Base-by-base conservation (phyloP, 2,113 vertebrate genomes). In the Rynchops niger region DNA sequence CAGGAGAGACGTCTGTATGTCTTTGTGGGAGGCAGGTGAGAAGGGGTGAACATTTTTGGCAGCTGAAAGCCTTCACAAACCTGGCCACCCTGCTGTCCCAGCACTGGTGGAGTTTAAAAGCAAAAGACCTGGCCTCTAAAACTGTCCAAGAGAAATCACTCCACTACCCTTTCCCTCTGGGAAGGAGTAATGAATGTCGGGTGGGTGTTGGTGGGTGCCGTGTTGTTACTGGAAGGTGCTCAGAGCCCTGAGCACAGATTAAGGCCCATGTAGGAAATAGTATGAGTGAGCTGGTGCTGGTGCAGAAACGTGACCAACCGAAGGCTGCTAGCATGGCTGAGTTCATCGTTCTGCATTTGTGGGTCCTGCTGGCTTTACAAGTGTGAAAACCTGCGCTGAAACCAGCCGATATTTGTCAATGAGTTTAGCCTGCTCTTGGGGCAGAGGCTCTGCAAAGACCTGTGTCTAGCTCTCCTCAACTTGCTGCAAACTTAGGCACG, bases 261-360 rank as follows among this genome's bases (percentile, higher is more conserved):
- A 47, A 43, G 55, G 32, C 11, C 27, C 21, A 0, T 6, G 40
- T 11, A 27, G 58, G 59, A 45, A 56, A 43, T n/a, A 38, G 11
- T 9, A 34, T 0, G 4, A 62, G 30, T 22, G 40, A 83, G n/a
- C 55, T 0, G 3, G 18, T 45, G 45, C 77, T 32, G 0, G 1
- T 58, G 52, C 4, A 1, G 86, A 17, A 59, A 30, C 19, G 6
- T 8, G 58, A 65, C 59, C 45, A 49, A 8, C 15, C 1, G 0
- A 78, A 77, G 69, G 69, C 67, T 86, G 50, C 76, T 81, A 86
- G 42, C 15, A 11, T 15, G 56, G 20, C 61, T 76, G 36, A n/a
- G 49, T 30, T 20, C 34, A 26, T 30, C 21, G 62, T 8, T 77
- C 78, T 62, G 47, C n/a, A 9, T 55, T 36, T 43, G 69, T 36